Conservation (phyloP, 2,888 invertebrate genomes). For the Deroplatys truncata region DNA sequence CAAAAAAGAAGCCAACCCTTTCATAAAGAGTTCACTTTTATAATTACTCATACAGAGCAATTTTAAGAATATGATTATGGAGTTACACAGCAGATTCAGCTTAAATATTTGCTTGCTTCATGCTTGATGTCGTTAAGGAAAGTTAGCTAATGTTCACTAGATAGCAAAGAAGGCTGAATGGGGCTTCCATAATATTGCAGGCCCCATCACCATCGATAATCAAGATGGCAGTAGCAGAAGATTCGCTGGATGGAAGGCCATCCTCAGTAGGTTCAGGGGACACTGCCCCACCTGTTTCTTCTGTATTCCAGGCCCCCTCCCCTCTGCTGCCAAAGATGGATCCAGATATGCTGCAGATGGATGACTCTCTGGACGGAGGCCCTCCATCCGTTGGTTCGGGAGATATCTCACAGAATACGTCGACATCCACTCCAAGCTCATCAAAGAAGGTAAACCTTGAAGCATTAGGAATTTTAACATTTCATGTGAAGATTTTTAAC, state of each 20-base stretch:
- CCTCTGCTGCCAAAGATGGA: slow-evolving; percentile 26
- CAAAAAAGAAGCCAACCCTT: too few relatives aligned
- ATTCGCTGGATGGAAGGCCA: slow-evolving; percentile 75
- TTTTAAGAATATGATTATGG: too few relatives aligned
- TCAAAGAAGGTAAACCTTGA: slow-evolving; percentile 38
- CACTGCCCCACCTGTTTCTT: slow-evolving; percentile 51
- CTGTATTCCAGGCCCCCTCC: slow-evolving; percentile 7
- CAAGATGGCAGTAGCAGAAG: slow-evolving; percentile 57
- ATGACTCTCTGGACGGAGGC: slow-evolving; percentile 77
- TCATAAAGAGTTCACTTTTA: too few relatives aligned
- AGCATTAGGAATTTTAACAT: too few relatives aligned
- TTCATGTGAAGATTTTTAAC: too few relatives aligned
- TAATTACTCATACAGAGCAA: too few relatives aligned
- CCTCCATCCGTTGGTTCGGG: slow-evolving; percentile 77
- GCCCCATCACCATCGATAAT: slow-evolving; percentile 42
- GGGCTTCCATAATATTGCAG: slow-evolving; percentile 27
- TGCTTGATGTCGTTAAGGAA: background rate
- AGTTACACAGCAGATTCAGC: too few relatives aligned
- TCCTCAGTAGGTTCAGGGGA: slow-evolving; percentile 78
- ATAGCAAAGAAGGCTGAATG: background rate
- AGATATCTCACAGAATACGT: slow-evolving; percentile 46
- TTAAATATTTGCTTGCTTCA: background rate
- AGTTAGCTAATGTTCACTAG: background rate
- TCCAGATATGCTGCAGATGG: slow-evolving; percentile 51
- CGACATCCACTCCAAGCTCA: slow-evolving; percentile 35